A percentile compares a stretch with the other conserved stretches of the same genome.
Evolutionary conservation across 2,113 vertebrate genomes (phyloP).

Genomic region (Hypocryptadius cinnamomeus): DNA sequence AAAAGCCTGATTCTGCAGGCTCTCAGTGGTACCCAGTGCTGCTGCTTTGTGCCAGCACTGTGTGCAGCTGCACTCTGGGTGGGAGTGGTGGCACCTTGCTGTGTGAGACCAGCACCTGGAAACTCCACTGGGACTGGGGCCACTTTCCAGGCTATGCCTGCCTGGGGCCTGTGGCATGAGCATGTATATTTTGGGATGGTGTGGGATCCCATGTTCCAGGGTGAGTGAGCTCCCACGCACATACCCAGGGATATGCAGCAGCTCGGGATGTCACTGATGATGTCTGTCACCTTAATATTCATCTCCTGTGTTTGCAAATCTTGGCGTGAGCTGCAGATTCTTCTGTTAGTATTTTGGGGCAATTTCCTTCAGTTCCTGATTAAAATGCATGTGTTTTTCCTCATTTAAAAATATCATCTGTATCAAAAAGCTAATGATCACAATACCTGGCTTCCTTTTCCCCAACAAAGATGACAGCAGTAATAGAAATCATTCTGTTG

Average conservation of each 20-base stretch:
- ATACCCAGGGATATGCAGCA: accelerated
- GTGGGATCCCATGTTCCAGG: accelerated
- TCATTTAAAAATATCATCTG: conserved; percentile 25
- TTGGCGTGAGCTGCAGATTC: neutral
- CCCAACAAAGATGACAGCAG: conserved; percentile 53
- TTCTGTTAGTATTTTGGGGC: neutral
- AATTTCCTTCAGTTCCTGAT: conserved; percentile 7
- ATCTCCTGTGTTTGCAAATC: neutral
- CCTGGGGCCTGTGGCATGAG: neutral
- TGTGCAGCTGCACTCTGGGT: neutral
- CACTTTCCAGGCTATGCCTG: neutral
- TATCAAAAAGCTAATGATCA: conserved; percentile 49
- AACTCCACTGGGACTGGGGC: neutral
- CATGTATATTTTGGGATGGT: neutral
- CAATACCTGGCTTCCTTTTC: conserved; percentile 52
- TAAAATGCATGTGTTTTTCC: conserved; percentile 46
- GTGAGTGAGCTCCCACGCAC: accelerated
- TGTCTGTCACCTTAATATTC: neutral
- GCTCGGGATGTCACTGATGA: neutral
- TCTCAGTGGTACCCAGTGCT: accelerated
- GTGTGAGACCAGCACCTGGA: neutral
- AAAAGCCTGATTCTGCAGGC: neutral
- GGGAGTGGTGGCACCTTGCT: accelerated
- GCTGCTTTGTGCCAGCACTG: neutral
- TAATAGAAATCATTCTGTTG: conserved; percentile 36